A percentile compares a stretch with the other conserved stretches of the same genome.
Evolutionary conservation across 2,888 invertebrate genomes (phyloP).

Genomic region (Drosophila seclusa): DNA sequence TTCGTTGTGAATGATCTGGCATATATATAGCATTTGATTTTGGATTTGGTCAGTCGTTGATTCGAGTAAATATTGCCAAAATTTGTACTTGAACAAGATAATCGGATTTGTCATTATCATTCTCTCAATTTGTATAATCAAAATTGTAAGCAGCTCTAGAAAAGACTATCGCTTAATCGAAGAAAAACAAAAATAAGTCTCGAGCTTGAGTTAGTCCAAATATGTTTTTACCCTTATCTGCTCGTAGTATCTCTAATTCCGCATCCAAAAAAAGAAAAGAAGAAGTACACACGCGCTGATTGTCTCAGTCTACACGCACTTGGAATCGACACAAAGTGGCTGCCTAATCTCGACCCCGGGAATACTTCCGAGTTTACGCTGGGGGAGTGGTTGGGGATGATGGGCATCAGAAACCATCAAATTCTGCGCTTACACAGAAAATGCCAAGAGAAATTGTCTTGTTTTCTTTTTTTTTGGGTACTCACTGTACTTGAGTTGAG

Average conservation of each 20-base stretch:
- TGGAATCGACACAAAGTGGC: constrained; percentile 12
- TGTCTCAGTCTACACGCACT: constrained; percentile 11
- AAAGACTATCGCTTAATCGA: constrained; percentile 12
- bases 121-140: not conserved
- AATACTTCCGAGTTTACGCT: constrained; percentile 6
- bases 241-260: constrained; percentile 11
- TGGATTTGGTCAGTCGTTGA: constrained; percentile 22
- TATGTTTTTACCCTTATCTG: not conserved
- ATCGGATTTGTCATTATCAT: not conserved
- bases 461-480: constrained; percentile 19
- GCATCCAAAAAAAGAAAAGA: constrained; percentile 1
- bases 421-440: not conserved
- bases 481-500: constrained; percentile 19
- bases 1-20: constrained; percentile 40
- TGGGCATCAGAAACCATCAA: not conserved
- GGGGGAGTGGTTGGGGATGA: not conserved
- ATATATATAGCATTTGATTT: constrained; percentile 36
- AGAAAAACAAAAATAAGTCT: not conserved
- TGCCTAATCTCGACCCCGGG: constrained; percentile 35
- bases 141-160: not conserved
- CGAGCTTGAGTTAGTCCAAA: not conserved
- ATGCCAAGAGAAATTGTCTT: constrained; percentile 2
- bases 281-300: constrained; percentile 18
- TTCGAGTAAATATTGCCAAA: constrained; percentile 8
- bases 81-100: not conserved